phyloP scores from a whole-genome alignment of 1,140 invertebrate genomes.

The Drosophila sproati region DNA sequence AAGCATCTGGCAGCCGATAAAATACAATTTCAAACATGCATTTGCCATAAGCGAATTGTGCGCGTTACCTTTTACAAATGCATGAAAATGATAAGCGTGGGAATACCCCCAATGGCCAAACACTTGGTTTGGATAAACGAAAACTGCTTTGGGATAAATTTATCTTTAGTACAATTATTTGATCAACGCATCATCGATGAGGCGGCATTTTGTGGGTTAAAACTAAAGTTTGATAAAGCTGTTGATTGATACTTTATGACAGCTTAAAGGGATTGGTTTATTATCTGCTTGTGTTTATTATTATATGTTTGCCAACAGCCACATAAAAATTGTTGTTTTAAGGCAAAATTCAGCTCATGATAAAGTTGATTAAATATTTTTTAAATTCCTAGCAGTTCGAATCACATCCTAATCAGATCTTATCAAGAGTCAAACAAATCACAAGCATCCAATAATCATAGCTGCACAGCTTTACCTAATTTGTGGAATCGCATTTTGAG shows the following conservation, averaged over 20 bases:
- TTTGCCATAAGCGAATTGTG: constrained; percentile 45
- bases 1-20: constrained; percentile 62
- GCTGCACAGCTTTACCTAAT: neutral
- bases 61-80: constrained; percentile 11
- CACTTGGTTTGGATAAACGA: constrained; percentile 1
- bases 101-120: neutral
- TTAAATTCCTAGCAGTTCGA: neutral
- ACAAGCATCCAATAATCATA: neutral
- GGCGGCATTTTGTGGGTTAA: constrained; percentile 2
- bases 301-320: neutral
- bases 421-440: neutral
- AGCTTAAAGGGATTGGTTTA: neutral
- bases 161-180: constrained; percentile 50
- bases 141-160: constrained; percentile 6
- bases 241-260: constrained; percentile 23
- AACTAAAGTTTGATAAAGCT: constrained; percentile 13
- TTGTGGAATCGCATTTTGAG: neutral
- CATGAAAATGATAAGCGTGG: constrained; percentile 5
- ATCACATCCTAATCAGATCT: neutral
- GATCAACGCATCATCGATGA: constrained; percentile 41
- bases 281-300: neutral
- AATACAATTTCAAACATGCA: constrained; percentile 68
- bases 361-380: neutral
- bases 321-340: too few species aligned
- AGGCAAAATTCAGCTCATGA: too few species aligned